phyloP scores from a whole-genome alignment of 2,113 vertebrate genomes.

The Willisornis vidua region DNA sequence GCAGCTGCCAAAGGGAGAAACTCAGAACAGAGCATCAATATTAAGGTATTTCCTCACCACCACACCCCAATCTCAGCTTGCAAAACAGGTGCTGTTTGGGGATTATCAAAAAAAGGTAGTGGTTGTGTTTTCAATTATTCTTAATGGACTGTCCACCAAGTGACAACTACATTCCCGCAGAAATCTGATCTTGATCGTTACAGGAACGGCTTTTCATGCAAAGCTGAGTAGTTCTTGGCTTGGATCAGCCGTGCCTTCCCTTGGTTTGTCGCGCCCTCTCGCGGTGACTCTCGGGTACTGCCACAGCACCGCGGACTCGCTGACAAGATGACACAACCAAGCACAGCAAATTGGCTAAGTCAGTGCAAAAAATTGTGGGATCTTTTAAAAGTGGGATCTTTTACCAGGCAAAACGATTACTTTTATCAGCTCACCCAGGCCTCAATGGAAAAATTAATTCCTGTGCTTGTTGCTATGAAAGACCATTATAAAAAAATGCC shows the following conservation, averaged over 20 bases:
- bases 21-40: neutral
- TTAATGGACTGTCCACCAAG: neutral
- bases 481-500: neutral
- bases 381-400: accelerated
- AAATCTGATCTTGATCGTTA: neutral
- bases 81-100: neutral
- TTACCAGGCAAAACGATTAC: neutral
- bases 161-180: neutral
- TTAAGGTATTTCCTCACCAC: accelerated
- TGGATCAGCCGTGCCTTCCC: neutral
- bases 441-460: neutral
- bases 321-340: neutral
- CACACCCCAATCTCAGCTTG: accelerated
- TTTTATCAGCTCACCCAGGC: neutral
- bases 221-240: neutral
- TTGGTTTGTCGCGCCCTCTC: conserved; percentile 63
- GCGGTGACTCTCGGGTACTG: neutral
- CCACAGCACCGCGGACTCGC: neutral
- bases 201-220: neutral
- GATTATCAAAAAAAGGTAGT: neutral
- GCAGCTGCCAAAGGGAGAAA: neutral
- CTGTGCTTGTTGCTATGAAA: neutral
- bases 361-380: neutral
- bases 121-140: neutral
- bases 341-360: neutral